These are phyloP conservation scores for Balaeniceps rex DNA, from an alignment of 2,113 vertebrate species.

Conservation along the genomic window DNA sequence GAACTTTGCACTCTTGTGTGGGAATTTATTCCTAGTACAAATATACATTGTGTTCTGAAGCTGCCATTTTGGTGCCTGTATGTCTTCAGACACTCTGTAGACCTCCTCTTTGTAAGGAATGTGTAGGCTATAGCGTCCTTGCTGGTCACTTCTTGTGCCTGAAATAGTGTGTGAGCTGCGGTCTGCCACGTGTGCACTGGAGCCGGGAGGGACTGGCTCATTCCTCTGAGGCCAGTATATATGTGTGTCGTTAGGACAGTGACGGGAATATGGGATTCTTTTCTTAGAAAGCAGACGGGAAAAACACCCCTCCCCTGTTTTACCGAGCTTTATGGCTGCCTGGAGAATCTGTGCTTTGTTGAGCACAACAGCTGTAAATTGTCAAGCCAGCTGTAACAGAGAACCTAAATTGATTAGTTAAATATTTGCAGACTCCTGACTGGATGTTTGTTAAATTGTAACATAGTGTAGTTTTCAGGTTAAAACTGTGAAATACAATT, in stretches of 20 bases:
- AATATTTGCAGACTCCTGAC: neutral
- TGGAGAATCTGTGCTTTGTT: neutral
- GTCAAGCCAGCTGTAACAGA: neutral
- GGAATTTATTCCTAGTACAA: neutral
- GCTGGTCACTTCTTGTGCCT: neutral
- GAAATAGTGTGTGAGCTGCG: neutral
- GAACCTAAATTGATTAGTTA: neutral
- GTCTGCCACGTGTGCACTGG: accelerated
- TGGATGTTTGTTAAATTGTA: neutral
- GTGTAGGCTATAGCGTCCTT: neutral
- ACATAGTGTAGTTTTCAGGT: neutral
- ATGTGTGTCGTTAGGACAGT: accelerated
- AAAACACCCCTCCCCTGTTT: neutral
- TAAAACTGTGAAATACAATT: neutral
- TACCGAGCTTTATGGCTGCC: neutral
- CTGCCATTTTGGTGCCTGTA: neutral
- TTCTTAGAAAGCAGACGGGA: neutral
- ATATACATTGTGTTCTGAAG: neutral
- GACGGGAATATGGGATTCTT: neutral
- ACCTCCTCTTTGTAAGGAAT: neutral
- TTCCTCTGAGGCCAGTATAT: neutral
- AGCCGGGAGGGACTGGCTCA: accelerated
- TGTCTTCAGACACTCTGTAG: neutral
- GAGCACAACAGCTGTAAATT: neutral
- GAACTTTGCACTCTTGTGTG: neutral